Conservation (phyloP, 1,140 invertebrate species). For the Oscheius sp. region DNA sequence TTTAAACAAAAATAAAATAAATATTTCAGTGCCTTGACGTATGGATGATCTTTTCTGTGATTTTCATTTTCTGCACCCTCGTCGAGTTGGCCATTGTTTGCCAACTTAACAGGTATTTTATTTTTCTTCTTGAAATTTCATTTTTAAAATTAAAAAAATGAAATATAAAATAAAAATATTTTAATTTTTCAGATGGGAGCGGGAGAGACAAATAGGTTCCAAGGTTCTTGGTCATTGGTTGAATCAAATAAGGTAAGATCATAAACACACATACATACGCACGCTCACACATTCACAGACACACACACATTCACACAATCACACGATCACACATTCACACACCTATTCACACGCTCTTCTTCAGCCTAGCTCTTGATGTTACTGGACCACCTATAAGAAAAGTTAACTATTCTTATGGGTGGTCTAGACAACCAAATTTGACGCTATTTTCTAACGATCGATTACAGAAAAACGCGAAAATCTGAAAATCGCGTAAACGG, state of each 20-base stretch:
- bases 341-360: too few relatives aligned
- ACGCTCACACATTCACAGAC: background rate
- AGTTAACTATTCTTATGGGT: background rate
- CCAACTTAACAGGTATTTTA: constrained; percentile 46
- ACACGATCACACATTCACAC: too few relatives aligned
- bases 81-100: constrained; percentile 60
- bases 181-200: constrained; percentile 49
- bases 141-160: too few relatives aligned
- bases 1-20: background rate
- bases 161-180: constrained; percentile 16
- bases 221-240: constrained; percentile 60
- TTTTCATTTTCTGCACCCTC: constrained; percentile 57
- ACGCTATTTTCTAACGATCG: background rate
- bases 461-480: constrained; percentile 55
- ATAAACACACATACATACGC: background rate
- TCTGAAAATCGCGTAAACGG: constrained; percentile 38
- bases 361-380: too few relatives aligned
- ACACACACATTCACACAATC: too few relatives aligned
- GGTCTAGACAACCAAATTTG: background rate
- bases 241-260: constrained; percentile 54
- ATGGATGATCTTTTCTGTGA: constrained; percentile 59
- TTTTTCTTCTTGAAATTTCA: background rate
- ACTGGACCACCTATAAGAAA: constrained; percentile 9
- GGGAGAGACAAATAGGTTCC: constrained; percentile 58
- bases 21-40: constrained; percentile 55